Base-by-base conservation (phyloP, 2,113 vertebrate species). In the Clarias macrocephalus region DNA sequence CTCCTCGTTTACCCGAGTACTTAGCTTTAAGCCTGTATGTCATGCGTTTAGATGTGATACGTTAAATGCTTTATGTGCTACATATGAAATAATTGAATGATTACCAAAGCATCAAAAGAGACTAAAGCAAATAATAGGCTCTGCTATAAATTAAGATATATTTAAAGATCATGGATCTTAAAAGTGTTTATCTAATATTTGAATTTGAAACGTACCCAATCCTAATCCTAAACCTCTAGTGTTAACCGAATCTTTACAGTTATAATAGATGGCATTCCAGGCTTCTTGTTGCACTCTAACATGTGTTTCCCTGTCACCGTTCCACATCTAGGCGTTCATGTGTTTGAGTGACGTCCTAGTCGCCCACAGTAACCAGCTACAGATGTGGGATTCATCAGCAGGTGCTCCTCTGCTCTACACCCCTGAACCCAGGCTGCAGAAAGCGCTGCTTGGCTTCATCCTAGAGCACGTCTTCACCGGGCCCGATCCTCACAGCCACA, bases 311-410 rank as follows among this genome's bases (percentile, higher is more conserved):
- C 19, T 90, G 9, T 0, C 42, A 57, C 0, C 37, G 10, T 62
- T 33, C 30, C 54, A 19, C 4, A 19, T 0, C 11, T 0, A 98
- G 97, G 96, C 96, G 16, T 98, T 98, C 80, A 87, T 95, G 89
- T 94, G 96, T 5, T 92, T 97, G 15, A 98, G 97, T 85, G 97
- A 98, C 80, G 92, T 97, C 75, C 93, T 98, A 90, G 93, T 95
- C 19, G 95, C 96, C 91, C 93, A 97, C 79, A 96, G 94, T 86
- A 95, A 96, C 92, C 96, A 95, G 93, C 91, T 95, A 9, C 94
- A 94, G n/a, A 88, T 93, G 86, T 92, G 94, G 93, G 93, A 94
- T n/a, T 92, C 93, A 0, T 81, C 93, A 86, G 89, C 90, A 57
- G 88, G 77, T 0, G 86, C 91, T n/a, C 92, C 94, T 0, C 90